Base-by-base conservation (phyloP, 2,113 vertebrate genomes). In the Gnathonemus echidnorhynchus region DNA sequence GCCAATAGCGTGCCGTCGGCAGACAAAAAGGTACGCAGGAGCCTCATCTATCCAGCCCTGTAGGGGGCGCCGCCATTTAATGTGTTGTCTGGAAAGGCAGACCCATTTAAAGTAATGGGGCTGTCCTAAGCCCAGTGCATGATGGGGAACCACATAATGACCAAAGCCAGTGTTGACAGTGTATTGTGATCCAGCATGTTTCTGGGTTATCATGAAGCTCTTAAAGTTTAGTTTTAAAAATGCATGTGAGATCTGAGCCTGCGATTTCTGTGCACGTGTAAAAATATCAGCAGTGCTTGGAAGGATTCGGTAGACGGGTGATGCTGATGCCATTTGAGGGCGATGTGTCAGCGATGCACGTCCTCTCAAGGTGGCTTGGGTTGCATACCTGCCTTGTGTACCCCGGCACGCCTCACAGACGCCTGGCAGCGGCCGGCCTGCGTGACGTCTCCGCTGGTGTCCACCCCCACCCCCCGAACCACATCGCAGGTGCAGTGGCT, bases 401-500 rank as follows among this genome's bases (percentile, higher is more conserved):
- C 95, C 95, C 94, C 95, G 95, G 95, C 95, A 96, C 95, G 94
- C 95, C 74, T 56, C 2, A 31, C 5, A 92, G 93, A 92, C 90
- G 91, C 90, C 86, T 91, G 88, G 77, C 87, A 90, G 50, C 19
- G 90, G 80, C 19, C 46, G 3, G 9, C 3, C 21, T 94, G 94
- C 93, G 92, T 95, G 92, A 96, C 91, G 93, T 94, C 93, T 92
- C 92, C 93, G 95, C 94, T 3, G 17, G 42, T 53, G 5, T 21
- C 5, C 45, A 21, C 92, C 90, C 89, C 87, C 94, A 91, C 39
- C 39, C 39, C 74, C 17, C 92, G 95, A 92, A 93, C 93, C 94
- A 92, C 53, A 91, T 93, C 94, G 92, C 95, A 98, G 98, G 97
- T 98, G 91, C 98, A 98, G 96, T 98, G 97, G 98, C 97, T 98